Conservation (phyloP, 2,797 vertebrate genomes). For the Decapterus maruadsi region DNA sequence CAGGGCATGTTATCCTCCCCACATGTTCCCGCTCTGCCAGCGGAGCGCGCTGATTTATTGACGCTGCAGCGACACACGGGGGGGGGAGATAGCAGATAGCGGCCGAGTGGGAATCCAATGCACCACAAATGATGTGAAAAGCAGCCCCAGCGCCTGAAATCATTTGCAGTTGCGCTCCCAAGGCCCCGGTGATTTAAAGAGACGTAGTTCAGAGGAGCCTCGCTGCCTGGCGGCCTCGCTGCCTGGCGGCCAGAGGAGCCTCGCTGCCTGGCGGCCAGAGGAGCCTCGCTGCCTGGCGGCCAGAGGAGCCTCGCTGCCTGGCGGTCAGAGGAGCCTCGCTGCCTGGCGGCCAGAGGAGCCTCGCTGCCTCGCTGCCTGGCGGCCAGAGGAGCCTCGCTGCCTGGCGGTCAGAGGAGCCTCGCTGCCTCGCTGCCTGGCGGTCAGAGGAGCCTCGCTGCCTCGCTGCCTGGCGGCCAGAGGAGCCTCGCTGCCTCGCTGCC, state of each 20-base stretch:
- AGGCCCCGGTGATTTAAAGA: constrained; percentile 81
- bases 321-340: too few relatives aligned
- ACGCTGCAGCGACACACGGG: constrained; percentile 73
- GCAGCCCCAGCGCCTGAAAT: constrained; percentile 80
- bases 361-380: constrained; percentile 63
- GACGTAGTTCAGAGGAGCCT: constrained; percentile 79
- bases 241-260: too few relatives aligned
- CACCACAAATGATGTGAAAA: constrained; percentile 83
- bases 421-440: constrained; percentile 64
- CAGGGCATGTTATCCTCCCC: constrained; percentile 80
- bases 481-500: constrained; percentile 60
- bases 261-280: constrained; percentile 62
- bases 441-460: too few relatives aligned
- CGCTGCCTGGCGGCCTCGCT: constrained; percentile 60
- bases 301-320: too few relatives aligned
- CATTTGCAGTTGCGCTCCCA: constrained; percentile 73
- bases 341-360: constrained; percentile 68
- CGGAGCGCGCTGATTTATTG: constrained; percentile 83
- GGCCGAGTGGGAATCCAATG: constrained; percentile 72
- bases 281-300: constrained; percentile 63
- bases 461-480: constrained; percentile 61
- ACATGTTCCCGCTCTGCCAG: constrained; percentile 77
- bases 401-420: constrained; percentile 67
- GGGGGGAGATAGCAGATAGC: constrained; percentile 78
- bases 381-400: constrained; percentile 60